Evolutionary conservation across 2,797 vertebrate genomes (phyloP).

Genomic region (Sebastes iracundus): DNA sequence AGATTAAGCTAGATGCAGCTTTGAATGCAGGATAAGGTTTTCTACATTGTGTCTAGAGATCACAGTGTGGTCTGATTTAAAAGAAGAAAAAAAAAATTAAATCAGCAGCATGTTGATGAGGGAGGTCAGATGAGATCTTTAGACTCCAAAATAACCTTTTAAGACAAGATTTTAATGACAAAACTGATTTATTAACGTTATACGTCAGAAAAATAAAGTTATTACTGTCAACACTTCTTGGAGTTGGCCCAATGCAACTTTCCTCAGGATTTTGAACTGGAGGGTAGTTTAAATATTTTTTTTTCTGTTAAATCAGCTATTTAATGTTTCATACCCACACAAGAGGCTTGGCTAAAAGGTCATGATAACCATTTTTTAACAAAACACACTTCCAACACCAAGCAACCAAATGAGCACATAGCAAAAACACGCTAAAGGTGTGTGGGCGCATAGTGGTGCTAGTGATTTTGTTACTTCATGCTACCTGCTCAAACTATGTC

Average conservation of each 20-base stretch:
- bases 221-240: neutral
- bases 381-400: too few relatives aligned
- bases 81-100: too few relatives aligned
- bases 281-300: neutral
- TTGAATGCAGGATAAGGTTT: slow-evolving; percentile 18
- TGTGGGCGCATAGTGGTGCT: neutral
- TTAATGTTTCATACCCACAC: neutral
- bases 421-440: neutral
- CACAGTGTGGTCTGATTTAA: neutral
- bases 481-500: neutral
- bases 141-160: neutral
- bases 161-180: neutral
- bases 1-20: slow-evolving; percentile 7
- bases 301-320: neutral
- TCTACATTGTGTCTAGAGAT: neutral
- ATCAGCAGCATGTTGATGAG: slow-evolving; percentile 4
- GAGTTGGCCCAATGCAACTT: neutral
- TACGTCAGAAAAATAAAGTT: neutral
- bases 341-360: too few relatives aligned
- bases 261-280: neutral
- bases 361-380: too few relatives aligned
- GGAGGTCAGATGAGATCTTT: neutral
- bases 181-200: neutral
- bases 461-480: neutral
- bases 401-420: too few relatives aligned